phyloP scores from a whole-genome alignment of 2,797 vertebrate species.

The Capromys pilorides region DNA sequence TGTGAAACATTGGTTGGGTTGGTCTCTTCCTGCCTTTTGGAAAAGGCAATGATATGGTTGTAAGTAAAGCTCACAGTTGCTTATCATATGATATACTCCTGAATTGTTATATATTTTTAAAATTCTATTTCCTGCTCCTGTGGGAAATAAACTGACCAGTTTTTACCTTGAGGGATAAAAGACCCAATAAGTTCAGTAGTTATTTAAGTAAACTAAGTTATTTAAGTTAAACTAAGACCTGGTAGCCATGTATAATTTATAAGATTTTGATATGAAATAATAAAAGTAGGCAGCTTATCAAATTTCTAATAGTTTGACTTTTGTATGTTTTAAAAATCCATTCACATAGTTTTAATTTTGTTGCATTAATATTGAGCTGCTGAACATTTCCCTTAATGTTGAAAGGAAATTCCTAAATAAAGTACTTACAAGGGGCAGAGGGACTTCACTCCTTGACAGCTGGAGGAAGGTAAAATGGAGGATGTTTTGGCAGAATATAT shows the following conservation, averaged over 20 bases:
- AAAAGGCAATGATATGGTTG: not conserved
- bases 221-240: not conserved
- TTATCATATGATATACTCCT: not conserved
- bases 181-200: not conserved
- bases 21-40: not conserved
- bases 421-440: not conserved
- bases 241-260: not conserved
- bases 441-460: no score
- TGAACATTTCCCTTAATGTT: not conserved
- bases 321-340: not conserved
- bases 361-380: not conserved
- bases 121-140: not conserved
- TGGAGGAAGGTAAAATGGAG: not conserved
- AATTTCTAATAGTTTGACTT: not conserved
- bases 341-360: slow-evolving; percentile 5
- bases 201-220: not conserved
- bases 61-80: not conserved
- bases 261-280: not conserved
- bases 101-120: not conserved
- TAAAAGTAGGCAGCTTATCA: not conserved
- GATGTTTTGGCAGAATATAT: rapidly evolving
- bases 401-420: not conserved
- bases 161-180: not conserved
- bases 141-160: not conserved
- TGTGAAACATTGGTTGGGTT: not conserved